phyloP scores from a whole-genome alignment of 2,113 vertebrate species.

The Marmota monax region DNA sequence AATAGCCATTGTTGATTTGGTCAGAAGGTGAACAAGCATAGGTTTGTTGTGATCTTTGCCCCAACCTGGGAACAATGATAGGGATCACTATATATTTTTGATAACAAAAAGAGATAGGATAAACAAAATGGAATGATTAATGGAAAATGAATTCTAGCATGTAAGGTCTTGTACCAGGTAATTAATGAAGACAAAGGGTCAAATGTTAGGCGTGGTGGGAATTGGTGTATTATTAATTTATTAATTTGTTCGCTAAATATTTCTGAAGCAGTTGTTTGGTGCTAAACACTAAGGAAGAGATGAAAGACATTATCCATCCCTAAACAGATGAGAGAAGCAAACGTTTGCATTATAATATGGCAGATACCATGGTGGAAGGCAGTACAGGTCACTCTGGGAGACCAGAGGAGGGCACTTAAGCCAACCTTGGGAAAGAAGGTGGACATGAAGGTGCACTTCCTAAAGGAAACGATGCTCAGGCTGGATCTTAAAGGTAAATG shows the following conservation, averaged over 20 bases:
- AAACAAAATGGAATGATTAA: constrained; percentile 8
- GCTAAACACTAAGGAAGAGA: not conserved
- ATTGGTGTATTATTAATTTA: constrained; percentile 22
- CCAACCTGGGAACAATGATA: not conserved
- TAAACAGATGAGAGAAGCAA: not conserved
- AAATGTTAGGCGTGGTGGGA: not conserved
- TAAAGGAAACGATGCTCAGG: not conserved
- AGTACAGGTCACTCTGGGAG: not conserved
- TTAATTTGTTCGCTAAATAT: constrained; percentile 31
- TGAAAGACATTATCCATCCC: not conserved
- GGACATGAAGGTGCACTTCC: not conserved
- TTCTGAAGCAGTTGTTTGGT: not conserved
- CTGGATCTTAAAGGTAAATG: not conserved
- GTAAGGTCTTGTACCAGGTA: constrained; percentile 6
- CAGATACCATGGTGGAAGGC: not conserved
- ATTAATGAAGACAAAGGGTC: constrained; percentile 35
- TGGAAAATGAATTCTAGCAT: not conserved
- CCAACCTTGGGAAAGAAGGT: not conserved
- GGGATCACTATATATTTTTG: not conserved
- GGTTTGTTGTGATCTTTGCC: not conserved
- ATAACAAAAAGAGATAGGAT: not conserved
- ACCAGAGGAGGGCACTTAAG: not conserved
- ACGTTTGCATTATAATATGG: not conserved
- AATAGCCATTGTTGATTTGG: not conserved
- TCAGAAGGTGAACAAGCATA: constrained; percentile 2